A percentile compares a stretch with the other conserved stretches of the same genome.
phyloP scores from a whole-genome alignment of 2,888 invertebrate species.

The Epinotia ramella region DNA sequence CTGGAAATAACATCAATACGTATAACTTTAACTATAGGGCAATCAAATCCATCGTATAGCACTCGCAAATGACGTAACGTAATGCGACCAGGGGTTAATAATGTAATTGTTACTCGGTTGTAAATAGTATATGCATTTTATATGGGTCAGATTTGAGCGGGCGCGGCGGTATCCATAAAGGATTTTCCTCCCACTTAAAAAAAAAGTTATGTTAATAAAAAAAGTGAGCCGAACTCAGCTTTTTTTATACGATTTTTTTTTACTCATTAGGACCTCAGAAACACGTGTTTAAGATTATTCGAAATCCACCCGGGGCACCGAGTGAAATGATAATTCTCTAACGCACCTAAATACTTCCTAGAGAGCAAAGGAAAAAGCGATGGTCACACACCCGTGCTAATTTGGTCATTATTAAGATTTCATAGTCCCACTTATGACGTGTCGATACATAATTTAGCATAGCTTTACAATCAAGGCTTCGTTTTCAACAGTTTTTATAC shows the following conservation, averaged over 20 bases:
- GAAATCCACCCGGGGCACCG: too few species aligned
- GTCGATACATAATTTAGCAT: neutral
- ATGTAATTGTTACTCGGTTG: neutral
- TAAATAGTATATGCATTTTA: too few species aligned
- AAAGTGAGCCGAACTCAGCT: too few species aligned
- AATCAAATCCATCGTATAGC: neutral
- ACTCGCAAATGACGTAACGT: neutral
- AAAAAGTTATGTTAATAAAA: too few species aligned
- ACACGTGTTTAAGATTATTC: too few species aligned
- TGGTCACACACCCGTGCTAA: neutral
- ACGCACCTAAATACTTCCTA: neutral
- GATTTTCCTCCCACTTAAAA: too few species aligned
- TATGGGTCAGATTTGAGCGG: too few species aligned
- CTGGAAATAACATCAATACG: neutral
- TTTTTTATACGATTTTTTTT: too few species aligned
- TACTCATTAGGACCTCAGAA: too few species aligned
- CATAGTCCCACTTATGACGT: neutral
- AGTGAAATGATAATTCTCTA: neutral
- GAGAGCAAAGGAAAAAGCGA: neutral
- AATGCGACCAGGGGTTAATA: neutral
- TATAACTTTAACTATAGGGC: neutral
- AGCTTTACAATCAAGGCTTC: neutral
- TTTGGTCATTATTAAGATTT: neutral
- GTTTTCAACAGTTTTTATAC: conserved; percentile 10
- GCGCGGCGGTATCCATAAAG: too few species aligned